These are phyloP conservation scores for Conus betulinus DNA, from an alignment of 1,140 invertebrate species.

Conservation along the genomic window DNA sequence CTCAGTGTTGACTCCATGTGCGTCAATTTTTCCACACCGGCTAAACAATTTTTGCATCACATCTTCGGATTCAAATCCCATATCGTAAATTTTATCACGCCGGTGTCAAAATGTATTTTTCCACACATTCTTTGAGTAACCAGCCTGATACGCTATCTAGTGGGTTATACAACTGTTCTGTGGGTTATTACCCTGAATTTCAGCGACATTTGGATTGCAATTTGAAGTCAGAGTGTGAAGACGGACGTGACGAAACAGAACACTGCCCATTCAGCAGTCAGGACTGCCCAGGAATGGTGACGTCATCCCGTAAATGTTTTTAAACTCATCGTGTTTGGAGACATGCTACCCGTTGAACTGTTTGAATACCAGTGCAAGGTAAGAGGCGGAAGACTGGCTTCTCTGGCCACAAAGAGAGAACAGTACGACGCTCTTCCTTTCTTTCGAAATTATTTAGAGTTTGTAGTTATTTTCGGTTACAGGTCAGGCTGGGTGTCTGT, in stretches of 20 bases:
- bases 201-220: not conserved
- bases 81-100: not conserved
- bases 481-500: not conserved
- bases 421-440: not conserved
- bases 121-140: not conserved
- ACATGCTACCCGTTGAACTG: not conserved
- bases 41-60: not conserved
- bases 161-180: not conserved
- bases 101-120: not conserved
- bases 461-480: not conserved
- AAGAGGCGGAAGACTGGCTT: not conserved
- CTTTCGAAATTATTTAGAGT: not conserved
- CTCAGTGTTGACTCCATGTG: not conserved
- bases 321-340: not conserved
- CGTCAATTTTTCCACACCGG: not conserved
- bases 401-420: not conserved
- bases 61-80: not conserved
- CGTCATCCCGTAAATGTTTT: not conserved
- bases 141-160: not conserved
- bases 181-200: not conserved
- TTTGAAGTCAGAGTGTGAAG: too few relatives aligned
- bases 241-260: not conserved
- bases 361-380: not conserved
- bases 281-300: not conserved
- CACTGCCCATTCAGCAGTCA: not conserved